phyloP scores from a whole-genome alignment of 1,140 invertebrate genomes.

The Sminthurides bifidus region DNA sequence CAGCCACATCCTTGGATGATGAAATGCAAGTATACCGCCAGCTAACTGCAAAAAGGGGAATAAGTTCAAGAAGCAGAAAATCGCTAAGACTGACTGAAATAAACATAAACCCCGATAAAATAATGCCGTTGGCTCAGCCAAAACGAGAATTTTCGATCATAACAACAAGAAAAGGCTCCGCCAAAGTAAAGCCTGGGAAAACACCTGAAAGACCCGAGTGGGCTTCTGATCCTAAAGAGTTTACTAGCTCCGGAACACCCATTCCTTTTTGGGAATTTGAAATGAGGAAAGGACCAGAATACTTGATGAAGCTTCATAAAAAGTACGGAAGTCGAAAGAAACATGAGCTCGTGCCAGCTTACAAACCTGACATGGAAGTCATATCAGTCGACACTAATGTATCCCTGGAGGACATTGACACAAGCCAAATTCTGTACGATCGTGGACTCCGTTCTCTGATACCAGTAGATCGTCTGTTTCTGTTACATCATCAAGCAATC shows the following conservation, averaged over 20 bases:
- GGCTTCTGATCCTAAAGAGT: constrained; percentile 1
- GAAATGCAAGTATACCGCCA: too few species aligned
- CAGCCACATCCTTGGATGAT: too few species aligned
- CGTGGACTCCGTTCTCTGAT: not conserved
- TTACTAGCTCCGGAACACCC: not conserved
- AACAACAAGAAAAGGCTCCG: not conserved
- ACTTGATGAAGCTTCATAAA: not conserved
- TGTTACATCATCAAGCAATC: not conserved
- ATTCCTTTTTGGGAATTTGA: constrained; percentile 5
- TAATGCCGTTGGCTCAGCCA: not conserved
- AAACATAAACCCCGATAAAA: not conserved
- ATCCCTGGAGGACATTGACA: not conserved
- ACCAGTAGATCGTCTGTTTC: not conserved
- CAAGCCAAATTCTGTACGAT: not conserved
- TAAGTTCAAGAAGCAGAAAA: not conserved
- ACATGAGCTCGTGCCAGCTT: not conserved
- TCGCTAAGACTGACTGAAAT: not conserved
- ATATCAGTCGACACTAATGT: not conserved
- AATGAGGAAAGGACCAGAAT: constrained; percentile 5
- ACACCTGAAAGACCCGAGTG: not conserved
- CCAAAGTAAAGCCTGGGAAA: not conserved
- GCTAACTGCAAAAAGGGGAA: not conserved
- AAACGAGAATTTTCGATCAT: too few species aligned
- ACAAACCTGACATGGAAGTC: not conserved
- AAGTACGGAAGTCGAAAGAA: not conserved